phyloP scores from a whole-genome alignment of 2,113 vertebrate genomes.

The Poeciliopsis turrubarensis region DNA sequence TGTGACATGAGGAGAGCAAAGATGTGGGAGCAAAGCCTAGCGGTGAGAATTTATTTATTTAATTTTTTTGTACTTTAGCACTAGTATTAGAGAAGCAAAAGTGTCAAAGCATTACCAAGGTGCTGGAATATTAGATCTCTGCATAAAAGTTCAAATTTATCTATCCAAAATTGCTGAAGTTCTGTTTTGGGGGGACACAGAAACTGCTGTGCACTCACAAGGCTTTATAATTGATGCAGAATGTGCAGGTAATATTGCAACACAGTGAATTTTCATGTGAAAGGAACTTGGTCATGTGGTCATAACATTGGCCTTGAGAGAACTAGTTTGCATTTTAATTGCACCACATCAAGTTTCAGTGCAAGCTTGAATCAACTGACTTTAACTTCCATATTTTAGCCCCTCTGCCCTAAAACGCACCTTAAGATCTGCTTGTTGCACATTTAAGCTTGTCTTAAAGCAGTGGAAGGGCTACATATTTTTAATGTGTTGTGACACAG shows the following conservation, averaged over 20 bases:
- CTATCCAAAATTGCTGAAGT: not conserved
- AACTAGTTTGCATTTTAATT: not conserved
- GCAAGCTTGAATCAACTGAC: no score
- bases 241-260: not conserved
- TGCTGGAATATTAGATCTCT: not conserved
- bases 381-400: not conserved
- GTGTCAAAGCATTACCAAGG: not conserved
- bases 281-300: not conserved
- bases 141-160: not conserved
- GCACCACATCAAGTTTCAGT: not conserved
- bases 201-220: not conserved
- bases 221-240: not conserved
- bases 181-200: not conserved
- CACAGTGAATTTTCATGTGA: not conserved
- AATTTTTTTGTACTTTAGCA: not conserved
- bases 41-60: no score
- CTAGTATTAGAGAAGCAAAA: not conserved
- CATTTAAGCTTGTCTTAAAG: no score
- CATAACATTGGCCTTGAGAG: not conserved
- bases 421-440: no score
- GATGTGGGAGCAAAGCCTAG: slow-evolving; percentile 12
- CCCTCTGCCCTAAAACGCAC: not conserved
- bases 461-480: no score
- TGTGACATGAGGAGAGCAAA: slow-evolving; percentile 20
- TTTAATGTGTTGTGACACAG: no score